Evolutionary conservation across 2,113 vertebrate species (phyloP).

Genomic region (Cyanoderma ruficeps): DNA sequence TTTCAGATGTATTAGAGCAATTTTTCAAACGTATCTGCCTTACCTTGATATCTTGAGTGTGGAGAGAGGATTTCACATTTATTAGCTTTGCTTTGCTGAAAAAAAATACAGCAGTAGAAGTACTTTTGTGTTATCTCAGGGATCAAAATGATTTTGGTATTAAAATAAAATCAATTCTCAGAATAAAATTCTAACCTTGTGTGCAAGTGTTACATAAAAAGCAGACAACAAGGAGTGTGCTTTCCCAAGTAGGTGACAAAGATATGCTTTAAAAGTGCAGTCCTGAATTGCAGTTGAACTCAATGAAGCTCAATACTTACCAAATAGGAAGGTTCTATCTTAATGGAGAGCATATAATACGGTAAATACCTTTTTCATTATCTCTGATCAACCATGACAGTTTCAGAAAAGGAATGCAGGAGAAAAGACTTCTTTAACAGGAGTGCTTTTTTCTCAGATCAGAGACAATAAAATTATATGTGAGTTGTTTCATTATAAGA

Average conservation of each 20-base stretch:
- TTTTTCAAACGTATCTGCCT: constrained; percentile 77
- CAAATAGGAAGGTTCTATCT: constrained; percentile 56
- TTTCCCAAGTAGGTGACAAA: constrained; percentile 54
- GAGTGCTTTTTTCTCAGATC: background rate
- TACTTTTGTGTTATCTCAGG: constrained; percentile 55
- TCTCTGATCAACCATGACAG: constrained; percentile 48
- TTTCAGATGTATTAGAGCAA: constrained; percentile 78
- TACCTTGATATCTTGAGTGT: constrained; percentile 76
- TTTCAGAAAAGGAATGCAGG: constrained; percentile 3
- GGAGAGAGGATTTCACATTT: constrained; percentile 77
- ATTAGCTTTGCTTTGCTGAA: constrained; percentile 67
- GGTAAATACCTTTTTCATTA: constrained; percentile 65
- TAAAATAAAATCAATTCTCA: constrained; percentile 60
- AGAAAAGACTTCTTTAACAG: background rate
- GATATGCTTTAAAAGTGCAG: constrained; percentile 38
- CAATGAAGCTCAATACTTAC: constrained; percentile 43
- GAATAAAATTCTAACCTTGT: constrained; percentile 67
- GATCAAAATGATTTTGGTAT: constrained; percentile 63
- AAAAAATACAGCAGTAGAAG: constrained; percentile 12
- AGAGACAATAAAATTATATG: background rate
- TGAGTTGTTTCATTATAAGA: background rate
- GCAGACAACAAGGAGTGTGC: constrained; percentile 30
- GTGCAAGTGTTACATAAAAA: constrained; percentile 64
- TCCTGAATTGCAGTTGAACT: constrained; percentile 48
- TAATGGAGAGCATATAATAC: constrained; percentile 59